phyloP scores from a whole-genome alignment of 1,140 invertebrate species.

The Melanaphis sacchari region DNA sequence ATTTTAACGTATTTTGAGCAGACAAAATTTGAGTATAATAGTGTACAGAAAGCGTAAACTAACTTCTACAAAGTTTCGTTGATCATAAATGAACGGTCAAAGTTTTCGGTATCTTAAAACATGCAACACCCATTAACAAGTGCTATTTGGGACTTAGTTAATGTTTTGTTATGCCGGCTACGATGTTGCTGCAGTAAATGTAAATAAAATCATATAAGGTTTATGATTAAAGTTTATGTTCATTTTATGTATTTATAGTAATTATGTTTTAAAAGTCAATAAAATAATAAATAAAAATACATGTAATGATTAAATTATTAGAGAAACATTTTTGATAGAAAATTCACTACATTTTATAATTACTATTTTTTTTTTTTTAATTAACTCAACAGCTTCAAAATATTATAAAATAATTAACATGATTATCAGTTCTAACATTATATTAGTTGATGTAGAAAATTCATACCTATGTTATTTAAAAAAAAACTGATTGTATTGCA shows the following conservation, averaged over 20 bases:
- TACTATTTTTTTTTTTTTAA: neutral
- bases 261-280: neutral
- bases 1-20: neutral
- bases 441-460: neutral
- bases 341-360: neutral
- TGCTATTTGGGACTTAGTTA: constrained; percentile 23
- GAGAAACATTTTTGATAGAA: neutral
- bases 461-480: neutral
- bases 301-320: constrained; percentile 11
- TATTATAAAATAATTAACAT: neutral
- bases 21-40: constrained; percentile 25
- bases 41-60: constrained; percentile 20
- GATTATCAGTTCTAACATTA: neutral
- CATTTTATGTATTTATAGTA: neutral
- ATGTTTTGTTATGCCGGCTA: neutral
- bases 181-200: neutral
- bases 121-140: constrained; percentile 34
- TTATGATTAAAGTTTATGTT: neutral
- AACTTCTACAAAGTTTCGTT: constrained; percentile 41
- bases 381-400: neutral
- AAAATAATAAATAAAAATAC: neutral
- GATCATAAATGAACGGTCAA: constrained; percentile 26
- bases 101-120: constrained; percentile 45
- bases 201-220: neutral
- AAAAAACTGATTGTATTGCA: neutral